These are phyloP conservation scores for Bos javanicus DNA, from an alignment of 2,113 vertebrate genomes.

Conservation along the genomic window DNA sequence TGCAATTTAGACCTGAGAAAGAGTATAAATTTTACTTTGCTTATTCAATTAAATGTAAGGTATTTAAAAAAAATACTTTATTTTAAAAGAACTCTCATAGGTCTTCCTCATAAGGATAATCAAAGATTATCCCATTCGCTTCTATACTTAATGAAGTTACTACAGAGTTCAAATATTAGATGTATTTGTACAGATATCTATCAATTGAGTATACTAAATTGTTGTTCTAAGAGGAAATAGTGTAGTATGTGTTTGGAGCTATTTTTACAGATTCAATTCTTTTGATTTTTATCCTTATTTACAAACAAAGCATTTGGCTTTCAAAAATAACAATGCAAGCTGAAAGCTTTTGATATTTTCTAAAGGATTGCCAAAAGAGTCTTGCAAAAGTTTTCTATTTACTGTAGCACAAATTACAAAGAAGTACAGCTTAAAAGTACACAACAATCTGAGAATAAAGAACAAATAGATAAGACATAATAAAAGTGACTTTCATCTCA, in stretches of 20 bases:
- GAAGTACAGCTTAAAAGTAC: not conserved
- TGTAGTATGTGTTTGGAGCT: not conserved
- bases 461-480: not conserved
- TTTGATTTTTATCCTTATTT: not conserved
- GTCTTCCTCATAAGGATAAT: not conserved
- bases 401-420: not conserved
- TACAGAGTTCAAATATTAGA: not conserved
- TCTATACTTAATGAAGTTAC: not conserved
- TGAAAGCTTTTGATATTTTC: not conserved
- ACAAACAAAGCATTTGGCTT: not conserved
- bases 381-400: not conserved
- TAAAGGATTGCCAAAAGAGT: not conserved
- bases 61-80: not conserved
- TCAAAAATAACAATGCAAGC: not conserved
- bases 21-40: not conserved
- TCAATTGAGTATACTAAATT: not conserved
- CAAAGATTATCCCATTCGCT: not conserved
- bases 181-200: not conserved
- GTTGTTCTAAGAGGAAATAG: not conserved
- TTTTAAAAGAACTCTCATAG: not conserved
- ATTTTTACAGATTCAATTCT: not conserved
- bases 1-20: not conserved
- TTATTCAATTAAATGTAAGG: not conserved
- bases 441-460: not conserved
- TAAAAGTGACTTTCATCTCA: not conserved